Evolutionary conservation across 1,140 invertebrate species (phyloP), one percentile per base, ranked within the genome.

Genomic region (Lamellibrachia luymesi): DNA sequence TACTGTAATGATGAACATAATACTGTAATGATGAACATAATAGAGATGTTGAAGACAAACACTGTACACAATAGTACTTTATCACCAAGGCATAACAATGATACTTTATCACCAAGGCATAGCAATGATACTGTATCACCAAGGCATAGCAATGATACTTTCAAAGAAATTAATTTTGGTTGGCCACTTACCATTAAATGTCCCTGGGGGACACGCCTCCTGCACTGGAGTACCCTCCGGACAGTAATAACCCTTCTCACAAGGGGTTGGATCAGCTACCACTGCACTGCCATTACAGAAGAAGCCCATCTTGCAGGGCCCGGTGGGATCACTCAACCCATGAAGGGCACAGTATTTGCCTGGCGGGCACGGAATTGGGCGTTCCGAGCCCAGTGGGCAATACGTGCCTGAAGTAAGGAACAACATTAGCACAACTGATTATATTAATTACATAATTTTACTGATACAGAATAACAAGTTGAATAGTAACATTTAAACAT

Each of bases 301-400:
- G 93, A 93, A 96, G 22, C 96, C 96, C n/a, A 93, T 94, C 56
- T 93, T 91, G 94, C 96, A 96, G 92, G 95, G 94, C 6, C 95
- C 96, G 91, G 94, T 94, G 22, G 95, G 95, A 0, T 91, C 25
- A 13, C 94, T 49, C 49, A 95, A 93, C n/a, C 93, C 95, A 50
- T 94, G 94, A n/a, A 90, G 93, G 8, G 94, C 94, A 94, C 96
- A 96, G 93, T 96, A 96, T 94, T 95, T 93, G 92, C 96, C 96
- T 10, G 94, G 94, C 27, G 95, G 94, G 93, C 96, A 96, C 0
- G 95, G 94, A 51, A 94, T 92, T n/a, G 94, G 94, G 50, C 93
- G 93, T n/a, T 93, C 90, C 49, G 94, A 94, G 27, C 95, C 95
- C 4, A 90, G 10, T 51, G 95, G 95, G 93, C 95, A 96, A 92